Percentiles rank a stretch among this genome's conserved stretches.
Conservation (phyloP, 2,888 invertebrate species). For the Perithous albicinctus region DNA sequence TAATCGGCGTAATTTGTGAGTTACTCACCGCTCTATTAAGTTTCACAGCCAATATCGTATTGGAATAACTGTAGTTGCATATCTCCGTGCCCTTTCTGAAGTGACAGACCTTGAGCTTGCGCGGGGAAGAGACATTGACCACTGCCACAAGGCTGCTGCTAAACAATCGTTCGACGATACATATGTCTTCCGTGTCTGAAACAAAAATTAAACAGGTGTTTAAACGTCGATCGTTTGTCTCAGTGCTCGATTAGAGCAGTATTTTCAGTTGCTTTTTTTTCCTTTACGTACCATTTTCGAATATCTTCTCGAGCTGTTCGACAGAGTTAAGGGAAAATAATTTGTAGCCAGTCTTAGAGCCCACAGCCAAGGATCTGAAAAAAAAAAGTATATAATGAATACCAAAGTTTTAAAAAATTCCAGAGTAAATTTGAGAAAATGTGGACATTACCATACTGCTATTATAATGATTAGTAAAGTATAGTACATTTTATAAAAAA, state of each 20-base stretch:
- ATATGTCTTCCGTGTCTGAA: conserved; percentile 91
- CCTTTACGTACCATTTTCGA: conserved; percentile 89
- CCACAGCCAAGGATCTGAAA: conserved; percentile 95
- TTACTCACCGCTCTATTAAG: conserved; percentile 95
- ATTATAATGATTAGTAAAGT: too few species aligned
- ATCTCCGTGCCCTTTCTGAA: conserved; percentile 99
- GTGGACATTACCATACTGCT: not conserved
- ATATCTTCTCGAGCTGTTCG: conserved; percentile 95
- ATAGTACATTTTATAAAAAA: too few species aligned
- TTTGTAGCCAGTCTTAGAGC: conserved; percentile 95
- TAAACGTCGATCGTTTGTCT: not conserved
- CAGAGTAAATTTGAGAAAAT: not conserved
- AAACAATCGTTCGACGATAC: conserved; percentile 97
- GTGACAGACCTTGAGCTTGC: conserved; percentile 97
- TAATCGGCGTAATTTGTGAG: not conserved
- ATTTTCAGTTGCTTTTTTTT: not conserved
- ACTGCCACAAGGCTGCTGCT: conserved; percentile 98
- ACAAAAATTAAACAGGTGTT: conserved; percentile 36
- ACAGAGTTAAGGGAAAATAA: conserved; percentile 93
- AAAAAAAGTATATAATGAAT: conserved; percentile 59
- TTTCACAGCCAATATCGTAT: conserved; percentile 97
- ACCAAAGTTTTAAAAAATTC: conserved; percentile 1
- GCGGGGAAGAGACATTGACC: conserved; percentile 95
- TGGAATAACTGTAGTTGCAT: conserved; percentile 97
- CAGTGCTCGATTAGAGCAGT: not conserved